These are phyloP conservation scores for Chondrilla cf. caribensis DNA, from an alignment of 37 sponge, comb jelly and placozoan genomes.

Conservation along the genomic window DNA sequence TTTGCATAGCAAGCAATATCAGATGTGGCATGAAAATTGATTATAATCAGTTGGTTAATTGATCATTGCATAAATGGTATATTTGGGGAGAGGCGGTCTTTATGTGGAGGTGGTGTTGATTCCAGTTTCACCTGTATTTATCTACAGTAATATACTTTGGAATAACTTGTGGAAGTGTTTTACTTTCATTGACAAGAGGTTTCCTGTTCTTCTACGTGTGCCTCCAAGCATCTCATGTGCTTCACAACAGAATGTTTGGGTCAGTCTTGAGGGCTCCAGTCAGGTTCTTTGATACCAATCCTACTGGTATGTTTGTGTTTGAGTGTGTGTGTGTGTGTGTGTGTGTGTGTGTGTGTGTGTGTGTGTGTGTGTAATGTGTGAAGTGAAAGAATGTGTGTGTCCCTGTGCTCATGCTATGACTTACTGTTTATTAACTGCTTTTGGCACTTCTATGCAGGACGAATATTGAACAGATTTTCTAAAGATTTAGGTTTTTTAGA, in stretches of 20 bases:
- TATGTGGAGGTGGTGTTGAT: no score
- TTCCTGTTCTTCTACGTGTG: not conserved
- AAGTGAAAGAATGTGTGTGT: no score
- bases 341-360: no score
- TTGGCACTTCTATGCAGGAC: constrained; percentile 16
- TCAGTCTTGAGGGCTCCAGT: constrained; percentile 20
- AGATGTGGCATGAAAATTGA: no score
- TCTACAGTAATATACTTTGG: not conserved
- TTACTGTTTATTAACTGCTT: not conserved
- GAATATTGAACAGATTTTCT: constrained; percentile 54
- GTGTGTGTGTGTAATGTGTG: no score
- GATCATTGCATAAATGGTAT: not conserved
- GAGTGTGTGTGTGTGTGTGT: no score
- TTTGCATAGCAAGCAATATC: no score
- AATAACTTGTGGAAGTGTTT: not conserved
- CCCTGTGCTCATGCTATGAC: no score
- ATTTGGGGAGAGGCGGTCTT: no score
- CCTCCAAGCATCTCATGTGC: not conserved
- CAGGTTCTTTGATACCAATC: constrained; percentile 26
- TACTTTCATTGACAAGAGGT: not conserved
- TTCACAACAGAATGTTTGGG: constrained; percentile 16
- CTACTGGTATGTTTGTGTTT: constrained; percentile 17
- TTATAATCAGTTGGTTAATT: not conserved
- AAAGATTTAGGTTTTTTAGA: constrained; percentile 42
- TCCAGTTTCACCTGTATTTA: no score